A percentile compares a stretch with the other conserved stretches of the same genome.
Conservation (phyloP, 2,888 invertebrate species). For the Agrochola macilenta region DNA sequence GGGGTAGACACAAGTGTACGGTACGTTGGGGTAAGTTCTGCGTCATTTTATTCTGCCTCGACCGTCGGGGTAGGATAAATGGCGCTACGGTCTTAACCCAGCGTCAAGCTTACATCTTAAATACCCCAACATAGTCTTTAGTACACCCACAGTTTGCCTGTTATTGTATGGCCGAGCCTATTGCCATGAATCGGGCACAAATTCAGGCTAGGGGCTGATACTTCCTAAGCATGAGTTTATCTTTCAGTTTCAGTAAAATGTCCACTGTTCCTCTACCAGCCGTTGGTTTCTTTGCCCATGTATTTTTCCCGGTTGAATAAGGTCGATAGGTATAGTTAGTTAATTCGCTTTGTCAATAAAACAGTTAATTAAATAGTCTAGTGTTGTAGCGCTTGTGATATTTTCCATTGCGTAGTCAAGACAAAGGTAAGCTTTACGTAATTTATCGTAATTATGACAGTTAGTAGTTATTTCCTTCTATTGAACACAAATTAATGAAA, state of each 20-base stretch:
- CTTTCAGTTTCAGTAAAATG: neutral
- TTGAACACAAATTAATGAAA: neutral
- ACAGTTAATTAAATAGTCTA: conserved; percentile 25
- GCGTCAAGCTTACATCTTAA: neutral
- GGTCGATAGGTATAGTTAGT: neutral
- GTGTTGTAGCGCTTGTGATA: conserved; percentile 19
- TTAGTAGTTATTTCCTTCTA: neutral
- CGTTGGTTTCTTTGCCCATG: neutral
- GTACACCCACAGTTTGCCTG: no score
- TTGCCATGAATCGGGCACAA: neutral
- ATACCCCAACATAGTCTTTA: neutral
- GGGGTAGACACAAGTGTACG: no score
- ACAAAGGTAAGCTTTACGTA: conserved; percentile 34
- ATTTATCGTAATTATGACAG: conserved; percentile 34
- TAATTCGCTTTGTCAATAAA: conserved; percentile 42
- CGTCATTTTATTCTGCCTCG: neutral
- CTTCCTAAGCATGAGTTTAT: neutral
- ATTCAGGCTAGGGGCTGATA: neutral
- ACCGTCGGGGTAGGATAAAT: neutral
- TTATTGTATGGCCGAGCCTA: neutral
- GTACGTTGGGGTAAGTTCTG: neutral
- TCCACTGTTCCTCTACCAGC: neutral
- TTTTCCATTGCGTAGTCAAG: conserved; percentile 23
- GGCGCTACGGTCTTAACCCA: neutral
- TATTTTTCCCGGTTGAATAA: neutral